These are phyloP conservation scores for Chitala chitala DNA, from an alignment of 2,113 vertebrate genomes.

Conservation along the genomic window DNA sequence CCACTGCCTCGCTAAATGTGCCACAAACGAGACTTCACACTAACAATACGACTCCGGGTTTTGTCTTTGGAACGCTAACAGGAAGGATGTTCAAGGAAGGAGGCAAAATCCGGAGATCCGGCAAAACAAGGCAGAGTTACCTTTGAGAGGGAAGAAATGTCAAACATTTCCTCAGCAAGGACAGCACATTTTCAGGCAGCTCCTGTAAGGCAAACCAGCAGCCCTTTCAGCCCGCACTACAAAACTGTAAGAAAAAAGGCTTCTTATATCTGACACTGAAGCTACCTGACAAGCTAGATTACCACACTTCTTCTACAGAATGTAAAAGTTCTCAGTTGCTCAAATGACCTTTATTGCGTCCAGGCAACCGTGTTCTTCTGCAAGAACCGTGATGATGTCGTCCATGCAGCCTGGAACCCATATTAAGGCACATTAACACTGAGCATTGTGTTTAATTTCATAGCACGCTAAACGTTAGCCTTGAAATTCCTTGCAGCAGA, in stretches of 20 bases:
- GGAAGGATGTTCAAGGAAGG: neutral
- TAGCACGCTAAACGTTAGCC: too few species aligned
- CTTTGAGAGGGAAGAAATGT: conserved; percentile 86
- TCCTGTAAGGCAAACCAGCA: conserved; percentile 55
- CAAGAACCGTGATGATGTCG: conserved; percentile 83
- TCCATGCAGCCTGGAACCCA: conserved; percentile 80
- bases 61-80: neutral
- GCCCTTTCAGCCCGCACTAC: conserved; percentile 12
- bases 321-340: too few species aligned
- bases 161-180: conserved; percentile 85
- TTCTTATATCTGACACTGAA: too few species aligned
- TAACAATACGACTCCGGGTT: neutral
- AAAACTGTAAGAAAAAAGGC: too few species aligned
- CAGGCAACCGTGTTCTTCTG: conserved; percentile 92
- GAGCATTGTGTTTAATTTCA: too few species aligned
- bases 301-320: too few species aligned
- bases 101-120: neutral
- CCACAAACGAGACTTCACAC: neutral
- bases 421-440: neutral
- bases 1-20: neutral
- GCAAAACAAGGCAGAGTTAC: conserved; percentile 49
- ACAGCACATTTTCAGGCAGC: conserved; percentile 69
- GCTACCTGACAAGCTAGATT: too few species aligned
- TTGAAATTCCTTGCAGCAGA: too few species aligned
- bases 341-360: conserved; percentile 80